These are phyloP conservation scores for Saccostrea cuccullata DNA, from an alignment of 1,140 invertebrate genomes.

Conservation along the genomic window DNA sequence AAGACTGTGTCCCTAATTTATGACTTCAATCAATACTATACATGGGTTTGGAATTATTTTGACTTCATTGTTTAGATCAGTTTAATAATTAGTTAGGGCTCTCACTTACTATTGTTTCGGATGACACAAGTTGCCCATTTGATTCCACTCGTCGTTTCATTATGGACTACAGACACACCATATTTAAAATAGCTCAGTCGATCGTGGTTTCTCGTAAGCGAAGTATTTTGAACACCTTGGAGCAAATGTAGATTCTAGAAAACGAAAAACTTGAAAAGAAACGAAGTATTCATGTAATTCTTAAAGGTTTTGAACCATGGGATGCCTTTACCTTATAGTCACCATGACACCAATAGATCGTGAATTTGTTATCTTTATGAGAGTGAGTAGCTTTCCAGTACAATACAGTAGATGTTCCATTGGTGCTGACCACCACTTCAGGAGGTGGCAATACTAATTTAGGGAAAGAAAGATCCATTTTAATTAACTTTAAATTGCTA, in stretches of 20 bases:
- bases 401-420: not conserved
- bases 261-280: not conserved
- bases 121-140: not conserved
- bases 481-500: not conserved
- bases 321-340: not conserved
- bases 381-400: not conserved
- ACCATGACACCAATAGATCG: not conserved
- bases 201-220: not conserved
- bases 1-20: no score
- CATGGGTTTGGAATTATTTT: no score
- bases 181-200: not conserved
- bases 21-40: no score
- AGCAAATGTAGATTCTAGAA: not conserved
- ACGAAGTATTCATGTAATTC: no score
- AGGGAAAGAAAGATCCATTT: not conserved
- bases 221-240: not conserved
- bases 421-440: not conserved
- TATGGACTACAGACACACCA: not conserved
- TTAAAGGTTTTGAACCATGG: not conserved
- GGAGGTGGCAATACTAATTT: not conserved
- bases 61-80: no score
- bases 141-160: not conserved
- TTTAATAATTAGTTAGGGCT: not conserved
- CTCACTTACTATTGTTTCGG: not conserved
- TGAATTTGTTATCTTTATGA: not conserved